phyloP scores from a whole-genome alignment of 92 coral and sea anemone genomes.

The Muricea muricata region DNA sequence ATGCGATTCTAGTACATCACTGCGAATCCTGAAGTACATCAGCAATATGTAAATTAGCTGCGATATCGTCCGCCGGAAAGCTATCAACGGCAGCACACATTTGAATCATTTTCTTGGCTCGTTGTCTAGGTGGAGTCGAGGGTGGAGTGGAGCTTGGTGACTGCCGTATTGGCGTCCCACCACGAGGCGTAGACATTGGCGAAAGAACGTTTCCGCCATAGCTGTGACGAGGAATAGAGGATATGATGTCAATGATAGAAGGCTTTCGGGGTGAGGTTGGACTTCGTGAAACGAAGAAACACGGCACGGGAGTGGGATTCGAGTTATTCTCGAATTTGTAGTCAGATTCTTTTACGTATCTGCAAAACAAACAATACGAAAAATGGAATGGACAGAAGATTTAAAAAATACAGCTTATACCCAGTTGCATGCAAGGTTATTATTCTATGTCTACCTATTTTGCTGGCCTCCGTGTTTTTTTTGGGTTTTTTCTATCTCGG shows the following conservation, averaged over 20 bases:
- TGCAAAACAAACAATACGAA: slow-evolving; percentile 38
- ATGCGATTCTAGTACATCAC: no score
- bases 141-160: slow-evolving; percentile 33
- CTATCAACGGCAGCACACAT: slow-evolving; percentile 35
- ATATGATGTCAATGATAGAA: slow-evolving; percentile 81
- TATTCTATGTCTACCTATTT: no score
- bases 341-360: slow-evolving; percentile 75
- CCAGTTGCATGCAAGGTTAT: no score
- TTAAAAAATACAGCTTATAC: not conserved
- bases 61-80: slow-evolving; percentile 25
- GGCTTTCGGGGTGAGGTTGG: slow-evolving; percentile 65
- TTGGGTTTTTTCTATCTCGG: no score
- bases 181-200: slow-evolving; percentile 77
- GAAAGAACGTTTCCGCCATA: slow-evolving; percentile 87
- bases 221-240: slow-evolving; percentile 85
- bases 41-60: slow-evolving; percentile 1
- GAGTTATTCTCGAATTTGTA: slow-evolving; percentile 80
- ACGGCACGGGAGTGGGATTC: slow-evolving; percentile 84
- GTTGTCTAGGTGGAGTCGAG: slow-evolving; percentile 10
- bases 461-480: no score
- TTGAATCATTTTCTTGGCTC: slow-evolving; percentile 23
- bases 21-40: slow-evolving; percentile 37
- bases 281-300: slow-evolving; percentile 85
- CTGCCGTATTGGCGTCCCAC: slow-evolving; percentile 35
- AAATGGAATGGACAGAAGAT: not conserved